Conservation (phyloP, 2,888 invertebrate genomes). For the Eilema griseolum region DNA sequence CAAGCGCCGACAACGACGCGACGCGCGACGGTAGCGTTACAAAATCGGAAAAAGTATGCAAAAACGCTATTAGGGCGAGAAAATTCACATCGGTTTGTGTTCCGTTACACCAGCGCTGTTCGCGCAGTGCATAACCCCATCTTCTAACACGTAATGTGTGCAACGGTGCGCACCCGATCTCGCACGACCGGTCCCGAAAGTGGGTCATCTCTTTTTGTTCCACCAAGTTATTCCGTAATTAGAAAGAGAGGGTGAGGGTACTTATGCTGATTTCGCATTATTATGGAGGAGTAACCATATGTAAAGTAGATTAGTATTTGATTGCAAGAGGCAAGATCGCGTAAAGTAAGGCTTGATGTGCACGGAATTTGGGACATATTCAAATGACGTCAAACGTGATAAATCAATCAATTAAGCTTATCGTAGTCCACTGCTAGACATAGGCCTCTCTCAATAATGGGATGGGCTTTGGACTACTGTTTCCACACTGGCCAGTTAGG, state of each 20-base stretch:
- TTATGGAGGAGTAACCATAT: conserved; percentile 58
- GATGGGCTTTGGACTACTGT: too few relatives aligned
- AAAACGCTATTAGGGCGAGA: conserved; percentile 84
- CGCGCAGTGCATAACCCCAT: conserved; percentile 80
- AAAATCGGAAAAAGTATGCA: conserved; percentile 77
- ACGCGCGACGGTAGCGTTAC: conserved; percentile 56
- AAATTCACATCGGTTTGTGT: conserved; percentile 82
- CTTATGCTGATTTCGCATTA: conserved; percentile 55
- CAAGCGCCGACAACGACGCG: conserved; percentile 59
- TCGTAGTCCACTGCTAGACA: too few relatives aligned
- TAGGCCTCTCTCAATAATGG: too few relatives aligned
- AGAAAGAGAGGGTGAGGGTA: conserved; percentile 72
- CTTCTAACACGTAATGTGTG: conserved; percentile 85
- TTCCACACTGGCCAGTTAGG: too few relatives aligned
- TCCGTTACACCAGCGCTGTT: conserved; percentile 77
- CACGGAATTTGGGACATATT: conserved; percentile 2
- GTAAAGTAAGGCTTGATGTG: conserved; percentile 32
- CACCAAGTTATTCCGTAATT: conserved; percentile 85
- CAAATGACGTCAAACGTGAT: too few relatives aligned
- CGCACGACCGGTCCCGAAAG: conserved; percentile 85
- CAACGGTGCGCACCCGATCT: conserved; percentile 85
- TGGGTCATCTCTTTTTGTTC: conserved; percentile 87
- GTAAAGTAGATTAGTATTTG: conserved; percentile 54
- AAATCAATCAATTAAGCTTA: too few relatives aligned
- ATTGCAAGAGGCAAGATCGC: conserved; percentile 44